Evolutionary conservation across 2,797 vertebrate genomes (phyloP).

Genomic region (Aulostomus chinensis): DNA sequence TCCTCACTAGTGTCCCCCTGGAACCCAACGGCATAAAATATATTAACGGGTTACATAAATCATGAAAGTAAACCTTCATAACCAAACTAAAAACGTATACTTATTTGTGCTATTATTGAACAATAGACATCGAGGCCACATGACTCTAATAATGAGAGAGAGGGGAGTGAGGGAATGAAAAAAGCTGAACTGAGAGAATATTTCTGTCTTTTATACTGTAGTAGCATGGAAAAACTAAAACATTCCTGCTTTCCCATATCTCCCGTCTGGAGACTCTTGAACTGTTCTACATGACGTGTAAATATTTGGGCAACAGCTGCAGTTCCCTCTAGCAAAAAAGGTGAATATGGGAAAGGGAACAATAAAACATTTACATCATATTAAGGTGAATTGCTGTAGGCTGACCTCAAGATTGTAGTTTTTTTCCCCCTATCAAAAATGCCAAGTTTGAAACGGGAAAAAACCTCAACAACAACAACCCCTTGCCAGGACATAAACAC

Average conservation of each 20-base stretch:
- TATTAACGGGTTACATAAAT: no score
- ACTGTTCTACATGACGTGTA: constrained; percentile 32
- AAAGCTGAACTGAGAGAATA: constrained; percentile 14
- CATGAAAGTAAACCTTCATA: no score
- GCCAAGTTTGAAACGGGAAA: neutral
- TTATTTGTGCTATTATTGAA: no score
- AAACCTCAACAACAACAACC: constrained; percentile 1
- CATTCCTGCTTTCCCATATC: constrained; percentile 25
- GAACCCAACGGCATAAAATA: no score
- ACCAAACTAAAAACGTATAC: no score
- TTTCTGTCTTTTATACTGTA: constrained; percentile 9
- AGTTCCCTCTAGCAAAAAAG: constrained; percentile 14
- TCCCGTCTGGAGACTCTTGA: constrained; percentile 24
- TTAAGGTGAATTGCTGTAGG: neutral
- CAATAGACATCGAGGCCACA: neutral
- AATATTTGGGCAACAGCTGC: constrained; percentile 40
- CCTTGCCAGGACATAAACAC: no score
- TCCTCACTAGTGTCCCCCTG: no score
- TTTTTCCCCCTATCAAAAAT: no score
- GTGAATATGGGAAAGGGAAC: constrained; percentile 2
- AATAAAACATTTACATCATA: constrained; percentile 17
- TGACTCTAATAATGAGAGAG: constrained; percentile 9
- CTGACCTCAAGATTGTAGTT: constrained; percentile 6
- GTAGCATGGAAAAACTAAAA: constrained; percentile 27
- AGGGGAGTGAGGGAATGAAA: neutral